Base-by-base conservation (phyloP, 2,888 invertebrate genomes). In the Andrena marginata region DNA sequence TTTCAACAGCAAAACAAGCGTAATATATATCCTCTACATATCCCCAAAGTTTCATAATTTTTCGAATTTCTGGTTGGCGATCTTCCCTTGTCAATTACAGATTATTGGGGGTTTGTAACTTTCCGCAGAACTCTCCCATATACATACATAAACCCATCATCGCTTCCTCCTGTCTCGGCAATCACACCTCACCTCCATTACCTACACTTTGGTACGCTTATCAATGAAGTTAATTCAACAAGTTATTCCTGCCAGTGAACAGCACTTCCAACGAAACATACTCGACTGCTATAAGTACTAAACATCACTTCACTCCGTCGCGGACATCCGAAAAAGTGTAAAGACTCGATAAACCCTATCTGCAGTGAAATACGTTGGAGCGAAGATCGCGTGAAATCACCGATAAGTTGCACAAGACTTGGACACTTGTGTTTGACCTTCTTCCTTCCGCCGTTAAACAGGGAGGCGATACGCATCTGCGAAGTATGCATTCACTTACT, bases 301-400 rank as follows among this genome's bases (percentile, higher is more conserved):
- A 20, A 10, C 3, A 26, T 56, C 56, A 26, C 23, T 56, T 23
- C 13, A 16, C 13, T 23, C 59, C 29, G 23, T 35, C 26, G 54
- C 31, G 13, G 33, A 49, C 33, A 59, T 42, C 20, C 54, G 54
- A 48, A 49, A 33, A 13, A 35, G 48, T 35, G 20, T n/a, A 23
- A 31, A 54, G 67, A 69, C 60, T 51, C 63, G 70, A 77, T 80
- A 71, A 80, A 78, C 33, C 48, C 29, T 13, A 35, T 64, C 54
- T 20, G 31, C 56, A 1, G 29, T 49, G 54, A 71, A 62, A n/a
- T 67, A 63, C 56, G 29, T 16, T 10, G 13, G 51, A 56, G 64
- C 35, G 67, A 69, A 72, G 64, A 74, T 70, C 73, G 69, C 60
- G 64, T 67, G 80, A 74, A 81, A 60, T 81, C 74, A 73, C 70